Conservation (phyloP, 2,888 invertebrate genomes). For the Rosalia funebris region DNA sequence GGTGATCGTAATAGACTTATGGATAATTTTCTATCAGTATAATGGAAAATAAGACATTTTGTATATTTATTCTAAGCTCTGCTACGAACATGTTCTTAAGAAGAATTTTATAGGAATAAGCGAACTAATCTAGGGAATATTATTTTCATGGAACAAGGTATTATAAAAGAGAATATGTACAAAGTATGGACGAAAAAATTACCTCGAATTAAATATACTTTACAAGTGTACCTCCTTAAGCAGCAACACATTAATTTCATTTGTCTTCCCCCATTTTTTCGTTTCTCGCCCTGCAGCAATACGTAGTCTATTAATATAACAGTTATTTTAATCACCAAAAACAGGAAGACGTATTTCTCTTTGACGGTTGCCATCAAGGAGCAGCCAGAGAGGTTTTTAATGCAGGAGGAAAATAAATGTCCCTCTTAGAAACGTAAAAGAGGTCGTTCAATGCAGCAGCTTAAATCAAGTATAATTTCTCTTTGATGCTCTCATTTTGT, state of each 20-base stretch:
- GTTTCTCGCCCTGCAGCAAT: conserved; percentile 1
- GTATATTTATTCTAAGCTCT: too few relatives aligned
- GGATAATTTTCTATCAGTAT: too few relatives aligned
- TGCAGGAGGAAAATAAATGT: conserved; percentile 46
- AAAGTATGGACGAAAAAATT: too few relatives aligned
- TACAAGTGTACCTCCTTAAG: conserved; percentile 10
- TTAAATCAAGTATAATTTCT: conserved; percentile 42
- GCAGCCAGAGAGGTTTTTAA: conserved; percentile 41
- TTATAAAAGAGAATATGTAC: too few relatives aligned
- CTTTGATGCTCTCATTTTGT: conserved; percentile 7
- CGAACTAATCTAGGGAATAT: too few relatives aligned
- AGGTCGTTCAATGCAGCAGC: conserved; percentile 42
- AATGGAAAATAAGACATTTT: too few relatives aligned
- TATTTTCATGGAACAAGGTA: too few relatives aligned
- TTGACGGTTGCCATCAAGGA: conserved; percentile 39
- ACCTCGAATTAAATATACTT: conserved; percentile 11
- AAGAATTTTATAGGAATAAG: too few relatives aligned
- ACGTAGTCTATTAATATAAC: conserved; percentile 19
- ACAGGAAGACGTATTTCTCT: conserved; percentile 29
- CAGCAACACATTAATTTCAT: conserved; percentile 19
- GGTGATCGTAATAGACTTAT: too few relatives aligned
- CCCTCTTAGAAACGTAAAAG: conserved; percentile 43
- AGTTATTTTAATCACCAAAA: conserved; percentile 23
- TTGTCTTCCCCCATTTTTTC: conserved; percentile 11
- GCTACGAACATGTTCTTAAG: too few relatives aligned